Base-by-base conservation (phyloP, 2,888 invertebrate genomes). In the Drosophila picticornis region DNA sequence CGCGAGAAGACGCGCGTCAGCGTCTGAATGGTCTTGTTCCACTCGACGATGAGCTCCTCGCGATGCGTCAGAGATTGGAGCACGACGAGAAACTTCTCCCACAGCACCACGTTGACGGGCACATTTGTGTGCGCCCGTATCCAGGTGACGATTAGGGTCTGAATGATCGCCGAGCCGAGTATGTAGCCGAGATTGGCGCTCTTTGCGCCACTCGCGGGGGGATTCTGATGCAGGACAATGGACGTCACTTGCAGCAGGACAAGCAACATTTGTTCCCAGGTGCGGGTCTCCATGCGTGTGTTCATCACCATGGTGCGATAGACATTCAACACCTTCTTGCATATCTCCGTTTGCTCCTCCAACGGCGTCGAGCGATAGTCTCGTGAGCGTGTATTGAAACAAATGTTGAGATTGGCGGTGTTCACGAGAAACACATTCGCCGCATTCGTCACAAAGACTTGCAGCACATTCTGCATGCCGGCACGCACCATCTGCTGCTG, bases 21-120 rank as follows among this genome's bases (percentile, higher is more conserved):
- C 0, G 98, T 99, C 92, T 99, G 99, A 96, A 99, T 96, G n/a
- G 98, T 98, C 96, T 98, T 98, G 96, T 97, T 97, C 99, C 99
- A 99, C 92, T 99, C 99, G 76, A 96, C 97, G 75, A 99, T 97
- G 16, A 99, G 94, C 92, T 99, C 98, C 91, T 98, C 98, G 96
- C 98, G 98, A 81, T 96, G 96, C 0, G 98, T 98, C 9, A 99
- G 94, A 2, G 97, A 96, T 0, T 97, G 96, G 25, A 99, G 94
- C 13, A 98, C 96, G 72, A 96, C 95, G 91, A 98, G 95, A 92
- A 99, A 98, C 92, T 97, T 96, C 94, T 99, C 98, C 99, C 99
- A 99, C 52, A 99, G 94, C 88, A 97, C 96, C 9, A 96, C 95
- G 66, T 97, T 96, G 71, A 99, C 97, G 5, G 96, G 96, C 9